phyloP scores from a whole-genome alignment of 2,797 vertebrate genomes.

The Propithecus deckenii region DNA sequence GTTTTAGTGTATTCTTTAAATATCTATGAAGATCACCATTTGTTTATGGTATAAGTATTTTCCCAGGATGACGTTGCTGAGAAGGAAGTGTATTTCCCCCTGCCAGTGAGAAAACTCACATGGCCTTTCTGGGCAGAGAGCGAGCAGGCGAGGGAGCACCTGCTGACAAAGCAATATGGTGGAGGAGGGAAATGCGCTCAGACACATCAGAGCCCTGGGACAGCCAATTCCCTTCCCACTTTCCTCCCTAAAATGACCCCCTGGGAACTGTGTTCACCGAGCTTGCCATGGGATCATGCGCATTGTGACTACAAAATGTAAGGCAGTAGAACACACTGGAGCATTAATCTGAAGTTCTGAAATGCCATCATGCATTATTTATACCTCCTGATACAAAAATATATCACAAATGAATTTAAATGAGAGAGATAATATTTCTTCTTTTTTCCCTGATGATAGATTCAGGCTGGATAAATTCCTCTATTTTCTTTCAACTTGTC shows the following conservation, averaged over 20 bases:
- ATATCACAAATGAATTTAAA: slow-evolving; percentile 64
- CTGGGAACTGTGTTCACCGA: background rate
- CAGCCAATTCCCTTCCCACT: background rate
- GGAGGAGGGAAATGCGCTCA: background rate
- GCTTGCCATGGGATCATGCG: background rate
- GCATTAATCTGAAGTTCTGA: slow-evolving; percentile 12
- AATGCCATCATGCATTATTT: slow-evolving; percentile 62
- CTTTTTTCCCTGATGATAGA: slow-evolving; percentile 33
- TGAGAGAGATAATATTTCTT: slow-evolving; percentile 50
- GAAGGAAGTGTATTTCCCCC: background rate
- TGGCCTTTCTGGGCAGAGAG: background rate
- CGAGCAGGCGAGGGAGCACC: background rate
- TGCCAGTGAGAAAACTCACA: background rate
- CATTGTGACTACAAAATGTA: background rate
- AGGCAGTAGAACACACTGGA: background rate
- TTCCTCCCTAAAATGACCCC: background rate
- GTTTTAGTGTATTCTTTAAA: slow-evolving; percentile 15
- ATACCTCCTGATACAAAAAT: slow-evolving; percentile 51
- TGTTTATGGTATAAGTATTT: background rate
- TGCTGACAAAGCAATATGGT: background rate
- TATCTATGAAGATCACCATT: background rate
- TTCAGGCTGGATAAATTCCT: slow-evolving; percentile 43
- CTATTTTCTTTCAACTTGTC: slow-evolving; percentile 67
- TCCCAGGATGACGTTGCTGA: background rate
- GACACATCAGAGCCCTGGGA: background rate